Evolutionary conservation across 2,888 invertebrate genomes (phyloP).

Genomic region (Ephialtes manifestator): DNA sequence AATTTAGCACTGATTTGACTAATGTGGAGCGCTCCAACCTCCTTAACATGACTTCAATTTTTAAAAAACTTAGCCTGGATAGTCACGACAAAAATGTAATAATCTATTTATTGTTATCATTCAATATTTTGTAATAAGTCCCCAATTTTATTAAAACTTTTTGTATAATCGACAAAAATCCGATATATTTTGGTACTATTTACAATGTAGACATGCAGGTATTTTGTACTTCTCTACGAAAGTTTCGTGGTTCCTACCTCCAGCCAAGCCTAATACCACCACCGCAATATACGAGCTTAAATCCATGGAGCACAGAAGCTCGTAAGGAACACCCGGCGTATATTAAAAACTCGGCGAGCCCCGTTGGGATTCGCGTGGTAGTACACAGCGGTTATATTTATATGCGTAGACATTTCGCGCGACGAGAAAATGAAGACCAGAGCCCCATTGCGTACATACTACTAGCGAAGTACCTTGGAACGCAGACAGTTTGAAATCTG

Average conservation of each 20-base stretch:
- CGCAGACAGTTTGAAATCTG: constrained; percentile 62
- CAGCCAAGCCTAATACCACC: constrained; percentile 37
- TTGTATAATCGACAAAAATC: background rate
- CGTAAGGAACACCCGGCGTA: constrained; percentile 81
- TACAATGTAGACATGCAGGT: background rate
- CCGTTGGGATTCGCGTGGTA: constrained; percentile 40
- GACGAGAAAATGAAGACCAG: constrained; percentile 67
- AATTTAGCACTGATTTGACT: too few species aligned
- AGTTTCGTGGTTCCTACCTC: background rate
- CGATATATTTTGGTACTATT: background rate
- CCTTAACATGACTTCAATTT: too few species aligned
- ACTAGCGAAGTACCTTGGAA: constrained; percentile 36
- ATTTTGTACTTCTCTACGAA: background rate
- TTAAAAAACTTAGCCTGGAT: too few species aligned
- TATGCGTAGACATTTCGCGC: constrained; percentile 67
- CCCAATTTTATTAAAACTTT: background rate
- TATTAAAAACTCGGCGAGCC: constrained; percentile 78
- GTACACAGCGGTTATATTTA: constrained; percentile 63
- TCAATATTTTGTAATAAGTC: background rate
- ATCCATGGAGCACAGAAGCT: constrained; percentile 65
- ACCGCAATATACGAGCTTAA: constrained; percentile 58
- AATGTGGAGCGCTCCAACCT: too few species aligned
- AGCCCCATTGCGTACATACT: constrained; percentile 16
- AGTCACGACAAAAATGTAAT: too few species aligned
- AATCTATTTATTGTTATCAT: background rate